phyloP scores from a whole-genome alignment of 2,888 invertebrate species.

The Epirrita christyi region DNA sequence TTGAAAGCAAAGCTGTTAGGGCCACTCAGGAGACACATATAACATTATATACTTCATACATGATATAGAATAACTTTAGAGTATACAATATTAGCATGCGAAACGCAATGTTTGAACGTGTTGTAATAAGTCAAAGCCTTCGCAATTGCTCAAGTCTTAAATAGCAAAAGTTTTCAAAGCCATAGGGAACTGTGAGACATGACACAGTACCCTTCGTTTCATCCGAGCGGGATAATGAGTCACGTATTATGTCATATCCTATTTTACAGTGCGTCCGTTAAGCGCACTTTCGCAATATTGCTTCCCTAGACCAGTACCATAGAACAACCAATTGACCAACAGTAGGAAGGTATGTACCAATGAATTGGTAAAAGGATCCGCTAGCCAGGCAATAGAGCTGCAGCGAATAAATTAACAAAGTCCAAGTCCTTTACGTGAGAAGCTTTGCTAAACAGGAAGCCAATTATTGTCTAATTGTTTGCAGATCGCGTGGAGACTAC shows the following conservation, averaged over 20 bases:
- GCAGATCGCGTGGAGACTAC: slow-evolving; percentile 78
- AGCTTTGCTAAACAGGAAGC: slow-evolving; percentile 51
- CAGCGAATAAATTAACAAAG: slow-evolving; percentile 55
- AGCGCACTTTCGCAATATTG: slow-evolving; percentile 71
- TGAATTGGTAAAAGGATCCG: slow-evolving; percentile 67
- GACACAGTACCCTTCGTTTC: slow-evolving; percentile 34
- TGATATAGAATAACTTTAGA: slow-evolving; percentile 9
- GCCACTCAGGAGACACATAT: slow-evolving; percentile 24
- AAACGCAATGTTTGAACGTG: slow-evolving; percentile 32
- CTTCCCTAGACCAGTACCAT: slow-evolving; percentile 49
- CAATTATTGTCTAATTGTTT: slow-evolving; percentile 54
- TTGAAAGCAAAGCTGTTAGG: slow-evolving; percentile 28
- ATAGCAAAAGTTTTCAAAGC: slow-evolving; percentile 38
- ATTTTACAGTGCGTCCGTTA: slow-evolving; percentile 64
- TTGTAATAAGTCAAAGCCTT: slow-evolving; percentile 31
- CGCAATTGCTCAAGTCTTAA: slow-evolving; percentile 31
- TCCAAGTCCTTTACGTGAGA: slow-evolving; percentile 35
- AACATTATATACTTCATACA: slow-evolving; percentile 15
- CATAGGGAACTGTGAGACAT: slow-evolving; percentile 24
- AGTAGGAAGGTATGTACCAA: slow-evolving; percentile 56
- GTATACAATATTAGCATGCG: slow-evolving; percentile 30
- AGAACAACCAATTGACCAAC: slow-evolving; percentile 64
- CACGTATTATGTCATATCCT: slow-evolving; percentile 76
- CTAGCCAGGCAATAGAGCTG: slow-evolving; percentile 35
- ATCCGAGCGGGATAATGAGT: slow-evolving; percentile 53